phyloP scores from a whole-genome alignment of 1,140 invertebrate genomes.

The Camponotus floridanus region DNA sequence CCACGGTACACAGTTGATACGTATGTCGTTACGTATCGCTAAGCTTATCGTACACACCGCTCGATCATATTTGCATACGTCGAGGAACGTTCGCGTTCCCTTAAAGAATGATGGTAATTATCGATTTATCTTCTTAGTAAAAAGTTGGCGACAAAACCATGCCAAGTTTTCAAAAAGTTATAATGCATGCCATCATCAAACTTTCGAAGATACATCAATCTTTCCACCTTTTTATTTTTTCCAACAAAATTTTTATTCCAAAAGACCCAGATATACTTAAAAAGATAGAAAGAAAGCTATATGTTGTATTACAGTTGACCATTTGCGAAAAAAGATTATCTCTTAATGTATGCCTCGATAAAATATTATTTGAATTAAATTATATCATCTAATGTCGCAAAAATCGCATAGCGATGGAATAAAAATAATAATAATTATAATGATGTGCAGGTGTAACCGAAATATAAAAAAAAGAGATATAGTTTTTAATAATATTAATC shows the following conservation, averaged over 20 bases:
- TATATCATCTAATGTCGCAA: too few relatives aligned
- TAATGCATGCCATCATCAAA: conserved; percentile 46
- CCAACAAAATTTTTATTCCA: conserved; percentile 15
- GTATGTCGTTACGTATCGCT: conserved; percentile 46
- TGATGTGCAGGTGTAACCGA: too few relatives aligned
- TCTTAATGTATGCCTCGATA: neutral
- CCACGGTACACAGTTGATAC: conserved; percentile 34
- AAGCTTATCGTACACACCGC: conserved; percentile 38
- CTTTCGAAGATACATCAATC: conserved; percentile 50
- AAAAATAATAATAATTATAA: too few relatives aligned
- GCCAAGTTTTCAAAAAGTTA: conserved; percentile 49
- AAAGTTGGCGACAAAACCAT: conserved; percentile 51
- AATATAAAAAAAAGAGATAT: too few relatives aligned
- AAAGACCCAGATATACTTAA: neutral
- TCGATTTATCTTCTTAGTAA: conserved; percentile 56
- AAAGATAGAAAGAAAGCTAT: too few relatives aligned
- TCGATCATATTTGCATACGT: conserved; percentile 57
- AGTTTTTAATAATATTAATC: too few relatives aligned
- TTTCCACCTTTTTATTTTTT: conserved; percentile 31
- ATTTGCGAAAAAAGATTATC: neutral
- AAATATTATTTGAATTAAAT: neutral
- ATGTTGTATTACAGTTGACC: neutral
- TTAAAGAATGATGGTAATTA: conserved; percentile 54
- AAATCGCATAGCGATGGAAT: too few relatives aligned
- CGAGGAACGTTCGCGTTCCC: conserved; percentile 32